These are phyloP conservation scores for Nebria brevicollis DNA, from an alignment of 2,888 invertebrate genomes.

Conservation along the genomic window DNA sequence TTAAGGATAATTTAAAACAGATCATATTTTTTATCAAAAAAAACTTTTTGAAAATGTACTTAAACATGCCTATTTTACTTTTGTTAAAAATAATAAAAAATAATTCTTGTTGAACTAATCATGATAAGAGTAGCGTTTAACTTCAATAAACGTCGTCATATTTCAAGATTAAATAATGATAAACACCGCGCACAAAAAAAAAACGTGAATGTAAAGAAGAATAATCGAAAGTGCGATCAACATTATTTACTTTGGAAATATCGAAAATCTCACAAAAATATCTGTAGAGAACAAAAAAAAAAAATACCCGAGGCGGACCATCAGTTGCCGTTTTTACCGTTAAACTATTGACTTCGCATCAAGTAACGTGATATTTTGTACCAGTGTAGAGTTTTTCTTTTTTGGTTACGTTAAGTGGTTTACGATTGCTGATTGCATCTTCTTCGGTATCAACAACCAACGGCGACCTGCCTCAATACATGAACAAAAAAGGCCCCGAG, in stretches of 20 bases:
- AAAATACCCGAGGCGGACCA: conserved; percentile 16
- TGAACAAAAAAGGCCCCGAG: conserved; percentile 27
- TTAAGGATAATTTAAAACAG: not conserved
- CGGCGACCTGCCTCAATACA: conserved; percentile 36
- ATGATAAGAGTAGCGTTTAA: conserved; percentile 33
- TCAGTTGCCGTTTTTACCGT: conserved; percentile 36
- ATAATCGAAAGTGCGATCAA: conserved; percentile 36
- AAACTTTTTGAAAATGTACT: too few species aligned
- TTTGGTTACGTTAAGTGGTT: conserved; percentile 42
- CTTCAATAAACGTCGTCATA: conserved; percentile 39
- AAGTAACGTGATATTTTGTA: conserved; percentile 43
- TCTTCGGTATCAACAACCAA: conserved; percentile 15
- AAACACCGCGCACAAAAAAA: conserved; percentile 24
- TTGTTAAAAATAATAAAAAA: too few species aligned
- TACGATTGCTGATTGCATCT: conserved; percentile 45
- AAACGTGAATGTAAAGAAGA: conserved; percentile 25
- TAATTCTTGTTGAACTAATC: conserved; percentile 28
- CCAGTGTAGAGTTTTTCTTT: conserved; percentile 35
- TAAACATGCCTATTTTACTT: too few species aligned
- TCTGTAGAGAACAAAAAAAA: conserved; percentile 3
- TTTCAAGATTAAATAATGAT: conserved; percentile 43
- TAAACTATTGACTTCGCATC: conserved; percentile 45
- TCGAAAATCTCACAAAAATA: conserved; percentile 34
- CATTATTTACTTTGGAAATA: conserved; percentile 33
- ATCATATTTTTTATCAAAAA: too few species aligned